Conservation (phyloP, 2,113 vertebrate species). For the Oceanodroma tethys region DNA sequence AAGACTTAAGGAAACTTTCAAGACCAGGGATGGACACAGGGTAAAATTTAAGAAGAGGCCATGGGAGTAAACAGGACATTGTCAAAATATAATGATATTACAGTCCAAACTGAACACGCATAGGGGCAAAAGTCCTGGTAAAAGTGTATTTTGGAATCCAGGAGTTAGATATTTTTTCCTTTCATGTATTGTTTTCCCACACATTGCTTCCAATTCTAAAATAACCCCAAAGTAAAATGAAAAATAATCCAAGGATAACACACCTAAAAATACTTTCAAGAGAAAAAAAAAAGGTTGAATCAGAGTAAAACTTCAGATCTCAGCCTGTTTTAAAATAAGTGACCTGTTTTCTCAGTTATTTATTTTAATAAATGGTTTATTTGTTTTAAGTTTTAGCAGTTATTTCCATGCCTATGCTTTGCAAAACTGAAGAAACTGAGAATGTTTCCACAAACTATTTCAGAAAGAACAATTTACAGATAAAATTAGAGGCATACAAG, state of each 20-base stretch:
- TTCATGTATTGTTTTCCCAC: conserved; percentile 64
- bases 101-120: neutral
- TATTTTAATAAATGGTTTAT: conserved; percentile 19
- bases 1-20: neutral
- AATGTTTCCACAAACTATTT: conserved; percentile 61
- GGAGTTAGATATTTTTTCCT: neutral
- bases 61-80: neutral
- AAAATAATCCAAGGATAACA: conserved; percentile 69
- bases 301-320: neutral
- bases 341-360: neutral
- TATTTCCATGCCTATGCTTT: conserved; percentile 26
- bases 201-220: conserved; percentile 69
- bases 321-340: neutral
- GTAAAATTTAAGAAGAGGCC: neutral
- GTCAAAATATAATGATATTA: neutral
- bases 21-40: neutral
- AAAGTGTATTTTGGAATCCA: neutral
- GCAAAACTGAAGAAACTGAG: conserved; percentile 34
- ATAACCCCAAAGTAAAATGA: conserved; percentile 61
- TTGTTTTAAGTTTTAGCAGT: conserved; percentile 33
- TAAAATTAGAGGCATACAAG: conserved; percentile 58
- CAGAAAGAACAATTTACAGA: conserved; percentile 66
- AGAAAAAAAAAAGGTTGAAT: neutral
- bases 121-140: neutral
- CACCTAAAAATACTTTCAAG: conserved; percentile 46